phyloP scores from a whole-genome alignment of 2,113 vertebrate genomes.

The Odocoileus virginianus region DNA sequence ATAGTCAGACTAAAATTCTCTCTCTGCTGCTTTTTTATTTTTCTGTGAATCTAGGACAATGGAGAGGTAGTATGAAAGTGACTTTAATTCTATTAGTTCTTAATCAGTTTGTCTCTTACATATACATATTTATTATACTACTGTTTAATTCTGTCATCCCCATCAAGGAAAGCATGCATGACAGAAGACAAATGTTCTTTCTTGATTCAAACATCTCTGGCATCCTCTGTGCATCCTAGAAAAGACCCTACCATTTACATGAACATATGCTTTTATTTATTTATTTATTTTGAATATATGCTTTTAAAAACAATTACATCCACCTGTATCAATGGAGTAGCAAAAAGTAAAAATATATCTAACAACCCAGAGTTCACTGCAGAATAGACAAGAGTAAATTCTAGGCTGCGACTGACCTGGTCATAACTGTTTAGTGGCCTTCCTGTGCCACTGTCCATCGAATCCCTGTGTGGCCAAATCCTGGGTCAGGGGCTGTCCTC shows the following conservation, averaged over 20 bases:
- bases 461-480: not conserved
- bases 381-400: conserved; percentile 13
- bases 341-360: not conserved
- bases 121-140: not conserved
- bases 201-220: not conserved
- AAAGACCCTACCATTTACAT: not conserved
- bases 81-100: not conserved
- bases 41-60: not conserved
- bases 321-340: not conserved
- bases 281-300: no score
- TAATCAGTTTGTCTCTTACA: not conserved
- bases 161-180: not conserved
- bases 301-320: not conserved
- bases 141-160: not conserved
- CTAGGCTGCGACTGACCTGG: conserved; percentile 75
- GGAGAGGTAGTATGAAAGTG: not conserved
- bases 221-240: not conserved
- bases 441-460: conserved; percentile 21
- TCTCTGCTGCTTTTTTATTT: not conserved
- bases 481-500: not conserved
- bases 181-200: not conserved
- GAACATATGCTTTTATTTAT: not conserved
- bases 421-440: conserved; percentile 66
- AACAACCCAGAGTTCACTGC: not conserved
- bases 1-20: not conserved